A percentile compares a stretch with the other conserved stretches of the same genome.
Conservation (phyloP, 2,888 invertebrate species). For the Melanostoma scalare region DNA sequence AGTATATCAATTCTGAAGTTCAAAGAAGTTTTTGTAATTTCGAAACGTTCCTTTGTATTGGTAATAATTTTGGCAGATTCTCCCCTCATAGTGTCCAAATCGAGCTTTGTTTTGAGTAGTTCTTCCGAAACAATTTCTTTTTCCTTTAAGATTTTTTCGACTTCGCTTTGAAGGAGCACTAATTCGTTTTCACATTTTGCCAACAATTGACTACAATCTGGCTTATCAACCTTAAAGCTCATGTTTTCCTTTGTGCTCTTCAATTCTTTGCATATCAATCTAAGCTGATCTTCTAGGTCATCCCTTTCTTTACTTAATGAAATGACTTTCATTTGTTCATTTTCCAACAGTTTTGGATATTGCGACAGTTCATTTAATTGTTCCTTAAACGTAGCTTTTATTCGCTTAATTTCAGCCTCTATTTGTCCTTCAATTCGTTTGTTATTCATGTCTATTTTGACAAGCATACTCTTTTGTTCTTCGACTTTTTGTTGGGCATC, state of each 20-base stretch:
- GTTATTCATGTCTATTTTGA: slow-evolving; percentile 80
- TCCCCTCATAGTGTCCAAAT: slow-evolving; percentile 79
- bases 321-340: slow-evolving; percentile 79
- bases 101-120: slow-evolving; percentile 78
- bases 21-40: slow-evolving; percentile 76
- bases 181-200: slow-evolving; percentile 78
- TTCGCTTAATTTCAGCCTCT: slow-evolving; percentile 80
- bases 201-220: slow-evolving; percentile 77
- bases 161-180: slow-evolving; percentile 74
- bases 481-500: slow-evolving; percentile 81
- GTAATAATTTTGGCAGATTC: slow-evolving; percentile 81
- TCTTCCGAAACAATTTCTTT: slow-evolving; percentile 79
- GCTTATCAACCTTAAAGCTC: slow-evolving; percentile 64
- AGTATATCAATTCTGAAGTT: slow-evolving; percentile 79
- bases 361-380: slow-evolving; percentile 80
- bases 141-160: slow-evolving; percentile 78
- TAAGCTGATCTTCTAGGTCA: slow-evolving; percentile 78
- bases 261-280: slow-evolving; percentile 79
- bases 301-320: slow-evolving; percentile 79
- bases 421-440: slow-evolving; percentile 81
- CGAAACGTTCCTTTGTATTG: slow-evolving; percentile 80
- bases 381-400: slow-evolving; percentile 81
- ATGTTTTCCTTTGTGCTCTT: slow-evolving; percentile 76
- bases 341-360: slow-evolving; percentile 80
- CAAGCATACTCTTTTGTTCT: slow-evolving; percentile 79